Evolutionary conservation across 2,888 invertebrate genomes (phyloP), one percentile per base, ranked within the genome.

Genomic region (Caenorhabditis sulstoni): DNA sequence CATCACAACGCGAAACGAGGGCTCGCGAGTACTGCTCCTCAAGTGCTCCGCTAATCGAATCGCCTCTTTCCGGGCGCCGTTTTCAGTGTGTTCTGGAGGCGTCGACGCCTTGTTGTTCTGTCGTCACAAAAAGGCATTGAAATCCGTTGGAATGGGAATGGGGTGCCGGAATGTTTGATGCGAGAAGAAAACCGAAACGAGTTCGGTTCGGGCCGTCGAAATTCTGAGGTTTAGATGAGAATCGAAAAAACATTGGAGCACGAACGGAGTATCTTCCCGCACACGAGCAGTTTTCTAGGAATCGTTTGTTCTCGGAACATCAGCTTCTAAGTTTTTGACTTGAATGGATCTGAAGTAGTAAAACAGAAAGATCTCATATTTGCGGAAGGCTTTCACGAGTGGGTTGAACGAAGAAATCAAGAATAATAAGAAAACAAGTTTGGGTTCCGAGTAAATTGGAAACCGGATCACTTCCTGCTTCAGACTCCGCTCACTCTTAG

Each of bases 31-130:
- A 62, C 62, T 71, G 39, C 35, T 18, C n/a, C 8, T 41, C 20
- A 37, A 71, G 64, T 55, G 58, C 29, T 47, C 52, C 41, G 64
- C 64, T 58, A 62, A 73, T 73, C 58, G 73, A 73, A 73, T 73
- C 47, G 37, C 52, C n/a, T 55, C 29, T 50, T 70, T 70, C 52
- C 58, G 39, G 20, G 71, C 50, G 50, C 55, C 52, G 20, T 41
- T 64, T 64, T 41, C 47, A 41, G 49, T 53, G 37, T 29, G n/a
- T 50, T 49, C 57, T 39, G 18, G 57, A 57, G 18, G 7, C 29
- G 29, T 29, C 12, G 58, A 23, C 57, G 39, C 37, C 49, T 62
- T 52, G 64, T 52, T 64, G 64, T 64, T 64, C 12, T 64, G 62
- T 55, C 62, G 55, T 65, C 59, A 61, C 74, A 74, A 73, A 73